A percentile compares a stretch with the other conserved stretches of the same genome.
Evolutionary conservation across 2,113 vertebrate genomes (phyloP).

Genomic region (Microcebus ravelobensis): DNA sequence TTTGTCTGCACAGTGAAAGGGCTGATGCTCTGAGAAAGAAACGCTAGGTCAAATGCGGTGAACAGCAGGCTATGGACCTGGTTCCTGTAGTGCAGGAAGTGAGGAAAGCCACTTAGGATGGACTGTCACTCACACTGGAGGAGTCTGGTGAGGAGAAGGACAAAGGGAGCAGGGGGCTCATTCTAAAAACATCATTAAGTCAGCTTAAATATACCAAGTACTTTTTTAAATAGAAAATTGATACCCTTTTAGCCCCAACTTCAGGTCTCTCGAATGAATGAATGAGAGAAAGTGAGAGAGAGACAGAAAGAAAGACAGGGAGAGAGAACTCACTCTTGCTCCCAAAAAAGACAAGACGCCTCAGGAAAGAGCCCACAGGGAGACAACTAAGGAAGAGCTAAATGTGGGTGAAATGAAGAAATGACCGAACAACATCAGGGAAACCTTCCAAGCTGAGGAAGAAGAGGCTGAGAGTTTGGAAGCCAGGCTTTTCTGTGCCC

Average conservation of each 20-base stretch:
- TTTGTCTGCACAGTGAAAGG: neutral
- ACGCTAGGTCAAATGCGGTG: neutral
- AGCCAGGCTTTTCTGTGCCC: neutral
- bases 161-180: neutral
- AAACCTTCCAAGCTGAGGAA: neutral
- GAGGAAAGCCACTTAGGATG: neutral
- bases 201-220: neutral
- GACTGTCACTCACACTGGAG: neutral
- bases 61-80: neutral
- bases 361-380: neutral
- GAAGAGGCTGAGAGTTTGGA: neutral
- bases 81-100: rapidly evolving
- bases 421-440: neutral
- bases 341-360: neutral
- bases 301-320: neutral
- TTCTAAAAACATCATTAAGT: neutral
- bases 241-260: neutral
- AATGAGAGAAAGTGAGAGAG: neutral
- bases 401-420: neutral
- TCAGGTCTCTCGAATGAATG: neutral
- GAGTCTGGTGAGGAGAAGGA: neutral
- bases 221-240: neutral
- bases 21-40: neutral
- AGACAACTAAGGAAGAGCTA: neutral
- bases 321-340: neutral